Conservation (phyloP, 2,113 vertebrate species). For the Toxotes chatareus region DNA sequence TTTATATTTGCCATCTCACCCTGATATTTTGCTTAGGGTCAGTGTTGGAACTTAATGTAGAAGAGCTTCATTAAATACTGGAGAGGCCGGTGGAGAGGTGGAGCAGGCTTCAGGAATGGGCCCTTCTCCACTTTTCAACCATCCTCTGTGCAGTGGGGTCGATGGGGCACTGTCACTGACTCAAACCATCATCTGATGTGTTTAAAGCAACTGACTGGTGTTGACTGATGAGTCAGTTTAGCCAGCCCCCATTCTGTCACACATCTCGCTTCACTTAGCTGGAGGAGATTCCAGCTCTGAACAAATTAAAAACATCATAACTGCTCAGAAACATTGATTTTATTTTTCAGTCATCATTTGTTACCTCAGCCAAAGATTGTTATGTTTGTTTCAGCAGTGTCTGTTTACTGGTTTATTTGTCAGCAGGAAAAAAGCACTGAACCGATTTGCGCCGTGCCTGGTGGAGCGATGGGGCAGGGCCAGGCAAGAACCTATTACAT, state of each 20-base stretch:
- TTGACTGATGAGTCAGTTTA: background rate
- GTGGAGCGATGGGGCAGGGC: too few relatives aligned
- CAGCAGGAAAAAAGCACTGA: too few relatives aligned
- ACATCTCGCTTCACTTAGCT: conserved; percentile 9
- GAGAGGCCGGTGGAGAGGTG: background rate
- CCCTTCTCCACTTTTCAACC: too few relatives aligned
- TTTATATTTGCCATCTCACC: too few relatives aligned
- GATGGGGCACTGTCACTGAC: background rate
- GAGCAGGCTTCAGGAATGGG: background rate
- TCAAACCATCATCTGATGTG: background rate
- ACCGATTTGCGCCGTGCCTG: too few relatives aligned
- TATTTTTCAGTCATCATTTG: conserved; percentile 1
- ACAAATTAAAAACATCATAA: background rate
- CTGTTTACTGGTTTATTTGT: too few relatives aligned
- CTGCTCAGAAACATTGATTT: background rate
- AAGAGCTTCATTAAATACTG: background rate
- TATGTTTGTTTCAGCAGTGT: too few relatives aligned
- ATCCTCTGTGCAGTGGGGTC: background rate
- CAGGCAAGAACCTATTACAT: too few relatives aligned
- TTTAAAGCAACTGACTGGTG: background rate
- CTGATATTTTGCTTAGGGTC: background rate
- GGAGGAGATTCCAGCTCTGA: background rate
- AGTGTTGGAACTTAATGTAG: background rate
- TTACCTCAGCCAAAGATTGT: too few relatives aligned
- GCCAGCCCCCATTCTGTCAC: background rate